Evolutionary conservation across 2,888 invertebrate genomes (phyloP), one percentile per base, ranked within the genome.

Genomic region (Meteorus cinctellus): DNA sequence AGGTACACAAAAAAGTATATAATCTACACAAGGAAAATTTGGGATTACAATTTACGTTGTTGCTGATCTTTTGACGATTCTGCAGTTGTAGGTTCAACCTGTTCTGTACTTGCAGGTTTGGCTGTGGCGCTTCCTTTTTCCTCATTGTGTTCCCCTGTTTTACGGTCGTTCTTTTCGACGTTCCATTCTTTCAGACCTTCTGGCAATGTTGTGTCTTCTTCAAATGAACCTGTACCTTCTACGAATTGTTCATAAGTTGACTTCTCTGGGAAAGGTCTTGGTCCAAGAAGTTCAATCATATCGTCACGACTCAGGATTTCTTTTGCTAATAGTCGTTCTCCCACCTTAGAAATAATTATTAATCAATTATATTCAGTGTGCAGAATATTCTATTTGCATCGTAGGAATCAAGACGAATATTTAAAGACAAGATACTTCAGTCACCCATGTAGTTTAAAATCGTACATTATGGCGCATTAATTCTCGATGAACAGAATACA

Each of bases 191-290:
- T 95, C 34, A 99, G 92, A 73, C 99, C 99, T 90, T 97, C 96
- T 0, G 99, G 99, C 82, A 99, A 91, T 0, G 94, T 90, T 0
- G 98, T 98, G 85, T 99, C 97, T 90, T 99, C 99, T 81, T 99
- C 99, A 84, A 99, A 94, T 0, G 98, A 98, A 1, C 99, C 99
- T 0, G 98, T 98, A 1, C 98, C 98, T 90, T 98, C 98, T 0
- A 99, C 99, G 90, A 99, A 99, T 88, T 99, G 97, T 90, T 99
- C 99, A 86, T 99, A 99, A 12, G 99, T 99, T 16, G 98, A 98
- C 91, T 99, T 99, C 90, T 99, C 99, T 14, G 95, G 95, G 93
- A 99, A 99, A 0, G 99, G 99, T 82, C 99, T 91, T 34, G 94
- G 92, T 0, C 99, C 99, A 66, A 99, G 91, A 48, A 99, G 91